A percentile compares a stretch with the other conserved stretches of the same genome.
These are phyloP conservation scores for Periophthalmus magnuspinnatus DNA, from an alignment of 2,797 vertebrate species.

Conservation along the genomic window DNA sequence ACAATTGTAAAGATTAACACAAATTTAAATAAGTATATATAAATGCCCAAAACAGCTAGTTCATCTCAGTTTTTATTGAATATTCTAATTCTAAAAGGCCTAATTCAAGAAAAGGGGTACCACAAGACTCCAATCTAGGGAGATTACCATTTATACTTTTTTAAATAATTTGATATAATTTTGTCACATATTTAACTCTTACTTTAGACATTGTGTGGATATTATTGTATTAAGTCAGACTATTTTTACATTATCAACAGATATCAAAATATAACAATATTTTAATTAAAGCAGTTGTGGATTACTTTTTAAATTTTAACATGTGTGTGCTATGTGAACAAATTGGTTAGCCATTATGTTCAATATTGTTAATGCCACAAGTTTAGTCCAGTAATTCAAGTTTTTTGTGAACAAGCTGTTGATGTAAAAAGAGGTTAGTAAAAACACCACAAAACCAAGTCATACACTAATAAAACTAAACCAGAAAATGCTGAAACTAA, in stretches of 20 bases:
- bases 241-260: no score
- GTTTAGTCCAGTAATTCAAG: slow-evolving; percentile 6
- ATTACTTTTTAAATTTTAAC: no score
- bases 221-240: no score
- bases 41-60: neutral
- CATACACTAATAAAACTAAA: slow-evolving; percentile 18
- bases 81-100: neutral
- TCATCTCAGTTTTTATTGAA: neutral
- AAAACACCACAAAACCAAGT: slow-evolving; percentile 28
- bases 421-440: slow-evolving; percentile 6
- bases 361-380: neutral
- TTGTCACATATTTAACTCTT: no score
- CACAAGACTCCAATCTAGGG: neutral
- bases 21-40: no score
- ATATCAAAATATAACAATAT: no score
- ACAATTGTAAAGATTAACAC: no score
- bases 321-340: no score
- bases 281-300: no score
- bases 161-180: neutral
- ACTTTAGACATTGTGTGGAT: no score
- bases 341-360: neutral
- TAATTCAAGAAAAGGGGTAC: neutral
- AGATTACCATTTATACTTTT: neutral
- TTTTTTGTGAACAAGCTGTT: slow-evolving; percentile 3
- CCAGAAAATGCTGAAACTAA: slow-evolving; percentile 10